Conservation (phyloP, 37 sponge, comb jelly and placozoan species). For the Cliona cf. orientalis region DNA sequence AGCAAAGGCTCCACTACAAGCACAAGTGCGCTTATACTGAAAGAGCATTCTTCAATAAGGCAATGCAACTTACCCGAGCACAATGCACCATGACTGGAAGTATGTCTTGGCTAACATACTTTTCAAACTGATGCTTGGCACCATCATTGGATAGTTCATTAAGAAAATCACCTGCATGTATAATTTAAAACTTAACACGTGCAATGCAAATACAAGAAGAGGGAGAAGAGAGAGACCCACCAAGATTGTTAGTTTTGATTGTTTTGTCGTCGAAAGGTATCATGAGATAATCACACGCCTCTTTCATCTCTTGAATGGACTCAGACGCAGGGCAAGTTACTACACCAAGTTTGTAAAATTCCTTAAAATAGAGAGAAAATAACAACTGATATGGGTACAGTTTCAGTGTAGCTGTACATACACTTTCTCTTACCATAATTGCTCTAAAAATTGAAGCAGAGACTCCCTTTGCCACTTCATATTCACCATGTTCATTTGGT, state of each 20-base stretch:
- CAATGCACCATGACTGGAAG: constrained; percentile 84
- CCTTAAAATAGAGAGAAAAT: constrained; percentile 28
- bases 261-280: constrained; percentile 92
- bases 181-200: not conserved
- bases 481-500: constrained; percentile 70
- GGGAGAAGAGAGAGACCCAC: constrained; percentile 39
- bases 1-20: no score
- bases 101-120: constrained; percentile 57
- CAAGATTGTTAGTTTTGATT: constrained; percentile 74
- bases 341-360: constrained; percentile 79
- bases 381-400: not conserved
- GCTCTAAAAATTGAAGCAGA: constrained; percentile 67
- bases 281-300: constrained; percentile 96
- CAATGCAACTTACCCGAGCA: constrained; percentile 75
- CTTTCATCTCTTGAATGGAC: constrained; percentile 80
- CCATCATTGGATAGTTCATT: constrained; percentile 98
- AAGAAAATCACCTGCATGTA: constrained; percentile 75
- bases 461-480: constrained; percentile 74
- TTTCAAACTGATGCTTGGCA: constrained; percentile 84
- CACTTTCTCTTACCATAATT: constrained; percentile 59
- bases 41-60: no score
- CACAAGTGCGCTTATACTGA: no score
- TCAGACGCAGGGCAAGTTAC: constrained; percentile 81
- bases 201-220: no score
- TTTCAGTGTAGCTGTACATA: not conserved